Evolutionary conservation across 2,113 vertebrate species (phyloP).

Genomic region (Dipodomys merriami): DNA sequence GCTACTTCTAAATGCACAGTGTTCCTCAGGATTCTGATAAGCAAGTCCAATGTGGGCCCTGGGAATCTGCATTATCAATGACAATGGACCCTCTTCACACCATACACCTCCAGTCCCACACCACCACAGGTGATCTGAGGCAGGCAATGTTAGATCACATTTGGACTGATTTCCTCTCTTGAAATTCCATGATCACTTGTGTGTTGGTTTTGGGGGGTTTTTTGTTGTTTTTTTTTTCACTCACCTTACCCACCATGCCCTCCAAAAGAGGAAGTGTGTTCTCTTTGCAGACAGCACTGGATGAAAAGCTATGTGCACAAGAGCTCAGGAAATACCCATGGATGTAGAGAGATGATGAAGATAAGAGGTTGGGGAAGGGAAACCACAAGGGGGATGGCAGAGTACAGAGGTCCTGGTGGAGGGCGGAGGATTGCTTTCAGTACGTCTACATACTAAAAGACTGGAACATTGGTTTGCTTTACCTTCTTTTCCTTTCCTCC

Average conservation of each 20-base stretch:
- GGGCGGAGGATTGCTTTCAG: slow-evolving; percentile 23
- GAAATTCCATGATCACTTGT: neutral
- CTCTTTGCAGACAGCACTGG: slow-evolving; percentile 20
- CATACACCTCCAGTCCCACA: neutral
- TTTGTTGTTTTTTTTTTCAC: neutral
- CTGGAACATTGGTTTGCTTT: slow-evolving; percentile 44
- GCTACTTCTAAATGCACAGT: slow-evolving; percentile 15
- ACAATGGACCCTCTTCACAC: neutral
- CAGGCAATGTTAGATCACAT: neutral
- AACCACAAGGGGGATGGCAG: slow-evolving; percentile 53
- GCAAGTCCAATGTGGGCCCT: neutral
- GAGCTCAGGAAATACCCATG: slow-evolving; percentile 66
- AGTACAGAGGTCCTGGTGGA: neutral
- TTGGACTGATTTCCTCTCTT: slow-evolving; percentile 8
- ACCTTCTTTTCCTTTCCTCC: slow-evolving; percentile 51
- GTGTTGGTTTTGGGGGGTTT: no score
- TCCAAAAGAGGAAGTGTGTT: slow-evolving; percentile 64
- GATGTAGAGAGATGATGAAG: slow-evolving; percentile 15
- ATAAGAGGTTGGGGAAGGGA: slow-evolving; percentile 68
- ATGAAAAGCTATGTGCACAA: neutral
- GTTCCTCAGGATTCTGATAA: neutral
- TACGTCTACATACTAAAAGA: slow-evolving; percentile 24
- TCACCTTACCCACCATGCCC: slow-evolving; percentile 42
- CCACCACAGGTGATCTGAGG: neutral
- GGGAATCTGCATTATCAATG: neutral